A percentile compares a stretch with the other conserved stretches of the same genome.
These are phyloP conservation scores for Orestias chungarensis DNA, from an alignment of 2,797 vertebrate species.

Conservation along the genomic window DNA sequence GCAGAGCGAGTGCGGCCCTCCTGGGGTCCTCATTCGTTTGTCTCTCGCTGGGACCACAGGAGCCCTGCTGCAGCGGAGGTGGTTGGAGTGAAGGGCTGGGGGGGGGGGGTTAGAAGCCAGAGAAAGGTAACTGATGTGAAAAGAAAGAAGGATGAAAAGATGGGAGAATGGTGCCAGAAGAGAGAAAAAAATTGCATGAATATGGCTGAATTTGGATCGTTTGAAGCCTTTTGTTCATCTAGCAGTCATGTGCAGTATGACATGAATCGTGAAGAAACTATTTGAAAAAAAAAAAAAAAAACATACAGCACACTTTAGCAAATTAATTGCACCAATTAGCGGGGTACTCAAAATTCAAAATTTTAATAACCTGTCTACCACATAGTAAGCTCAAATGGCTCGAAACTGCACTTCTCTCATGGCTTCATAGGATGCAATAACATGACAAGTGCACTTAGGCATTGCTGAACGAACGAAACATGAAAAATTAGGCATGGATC, in stretches of 20 bases:
- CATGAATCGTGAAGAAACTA: conserved; percentile 46
- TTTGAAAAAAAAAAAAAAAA: conserved; percentile 23
- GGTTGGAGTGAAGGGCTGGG: conserved; percentile 17
- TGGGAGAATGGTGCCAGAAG: conserved; percentile 33
- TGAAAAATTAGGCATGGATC: conserved; percentile 15
- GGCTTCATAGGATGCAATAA: conserved; percentile 35
- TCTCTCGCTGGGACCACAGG: conserved; percentile 76
- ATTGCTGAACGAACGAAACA: conserved; percentile 30
- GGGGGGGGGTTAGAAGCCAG: conserved; percentile 33
- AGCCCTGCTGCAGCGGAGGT: conserved; percentile 67
- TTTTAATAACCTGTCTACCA: conserved; percentile 65
- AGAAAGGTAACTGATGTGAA: conserved; percentile 64
- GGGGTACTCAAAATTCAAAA: conserved; percentile 59
- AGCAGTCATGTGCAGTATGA: conserved; percentile 38
- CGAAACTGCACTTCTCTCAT: conserved; percentile 39
- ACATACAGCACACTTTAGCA: conserved; percentile 52
- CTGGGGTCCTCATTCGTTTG: conserved; percentile 78
- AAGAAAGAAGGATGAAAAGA: conserved; percentile 52
- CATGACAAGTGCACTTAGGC: conserved; percentile 45
- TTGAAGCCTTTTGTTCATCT: conserved; percentile 35
- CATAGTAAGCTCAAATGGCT: conserved; percentile 54
- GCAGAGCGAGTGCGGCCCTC: conserved; percentile 71
- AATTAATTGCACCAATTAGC: conserved; percentile 73
- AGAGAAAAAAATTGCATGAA: conserved; percentile 32
- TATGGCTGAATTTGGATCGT: conserved; percentile 18